Conservation (phyloP, 2,888 invertebrate genomes). For the Alcis repandata region DNA sequence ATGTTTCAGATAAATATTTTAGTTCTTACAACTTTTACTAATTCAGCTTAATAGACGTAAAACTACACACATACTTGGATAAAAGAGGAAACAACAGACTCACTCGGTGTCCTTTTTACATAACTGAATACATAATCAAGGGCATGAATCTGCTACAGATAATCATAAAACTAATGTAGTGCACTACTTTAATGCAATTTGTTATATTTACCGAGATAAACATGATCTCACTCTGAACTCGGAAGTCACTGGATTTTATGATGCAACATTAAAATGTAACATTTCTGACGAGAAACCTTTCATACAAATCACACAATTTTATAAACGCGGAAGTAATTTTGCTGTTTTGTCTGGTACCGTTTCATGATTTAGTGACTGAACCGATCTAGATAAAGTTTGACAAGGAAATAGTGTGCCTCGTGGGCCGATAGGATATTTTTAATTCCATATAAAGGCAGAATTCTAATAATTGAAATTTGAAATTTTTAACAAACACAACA, state of each 20-base stretch:
- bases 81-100: conserved; percentile 51
- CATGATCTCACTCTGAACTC: conserved; percentile 42
- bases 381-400: background rate
- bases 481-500: background rate
- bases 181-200: conserved; percentile 37
- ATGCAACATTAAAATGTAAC: conserved; percentile 19
- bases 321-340: background rate
- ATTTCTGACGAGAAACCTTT: background rate
- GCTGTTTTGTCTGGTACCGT: no score
- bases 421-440: no score
- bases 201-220: conserved; percentile 30
- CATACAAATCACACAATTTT: background rate
- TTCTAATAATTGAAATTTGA: no score
- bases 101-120: conserved; percentile 58
- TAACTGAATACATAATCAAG: conserved; percentile 60
- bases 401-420: background rate
- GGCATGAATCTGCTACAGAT: conserved; percentile 48
- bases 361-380: background rate
- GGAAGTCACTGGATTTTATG: conserved; percentile 27
- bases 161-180: conserved; percentile 40
- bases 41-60: no score
- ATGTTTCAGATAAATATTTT: no score
- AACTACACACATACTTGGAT: background rate
- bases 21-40: no score
- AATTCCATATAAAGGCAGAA: no score